Base-by-base conservation (phyloP, 2,888 invertebrate genomes). In the Drosophila kuntzei region DNA sequence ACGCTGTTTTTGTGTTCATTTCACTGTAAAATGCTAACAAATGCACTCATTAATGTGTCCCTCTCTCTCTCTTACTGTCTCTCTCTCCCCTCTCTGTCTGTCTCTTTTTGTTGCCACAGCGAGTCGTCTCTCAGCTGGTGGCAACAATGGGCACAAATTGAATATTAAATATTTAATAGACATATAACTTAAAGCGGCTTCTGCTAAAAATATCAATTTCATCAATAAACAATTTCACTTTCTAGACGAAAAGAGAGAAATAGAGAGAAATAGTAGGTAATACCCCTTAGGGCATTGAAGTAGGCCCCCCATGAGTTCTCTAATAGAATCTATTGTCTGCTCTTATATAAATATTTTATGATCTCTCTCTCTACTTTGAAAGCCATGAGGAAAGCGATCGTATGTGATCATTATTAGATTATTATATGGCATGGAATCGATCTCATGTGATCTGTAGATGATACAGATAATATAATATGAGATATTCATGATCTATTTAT, bases 21-120 rank as follows among this genome's bases (percentile, higher is more conserved):
- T 80, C 72, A 65, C 74, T 71, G 29, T 80, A 55, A 80, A 83
- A 84, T 81, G 66, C 82, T 66, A 78, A 71, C 87, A 84, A 81
- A 81, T 87, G 69, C 60, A 75, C 58, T 81, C 75, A 69, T 80
- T 75, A 80, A 60, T 64, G 61, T 54, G 29, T 8, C 16, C 14
- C 54, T 32, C 54, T 12, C 34, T 32, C 34, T 55, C n/a, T 5
- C 14, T 5, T 20, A n/a, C 20, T 53, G 2, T 14, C 43, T 8
- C 9, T 47, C 41, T 41, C 4, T 12, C 3, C 20, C 25, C n/a
- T 20, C n/a, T n/a, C 27, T 57, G 29, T 12, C 29, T 2, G 11
- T 49, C 47, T 57, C 11, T 36, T 22, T 37, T 14, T 46, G 5
- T 59, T 36, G 55, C 55, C 50, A 37, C 32, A 53, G 22, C 49